Evolutionary conservation across 2,888 invertebrate species (phyloP).

Genomic region (Campoletis raptor): DNA sequence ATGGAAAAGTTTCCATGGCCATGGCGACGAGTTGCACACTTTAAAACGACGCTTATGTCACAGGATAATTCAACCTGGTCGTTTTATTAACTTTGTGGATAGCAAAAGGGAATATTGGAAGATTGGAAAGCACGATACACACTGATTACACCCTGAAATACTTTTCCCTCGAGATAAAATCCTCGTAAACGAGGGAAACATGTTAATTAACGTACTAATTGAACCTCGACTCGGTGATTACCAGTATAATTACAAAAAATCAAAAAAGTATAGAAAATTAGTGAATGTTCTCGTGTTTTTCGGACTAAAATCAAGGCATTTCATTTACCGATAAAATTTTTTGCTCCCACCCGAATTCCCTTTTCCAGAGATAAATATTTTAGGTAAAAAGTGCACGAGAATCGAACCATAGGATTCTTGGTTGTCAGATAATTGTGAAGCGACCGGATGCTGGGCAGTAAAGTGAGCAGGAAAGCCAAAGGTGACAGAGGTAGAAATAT

Average conservation of each 20-base stretch:
- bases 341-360: not conserved
- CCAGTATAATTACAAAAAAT: not conserved
- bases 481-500: slow-evolving; percentile 47
- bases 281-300: not conserved
- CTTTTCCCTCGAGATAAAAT: not conserved
- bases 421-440: slow-evolving; percentile 59
- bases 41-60: not conserved
- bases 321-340: not conserved
- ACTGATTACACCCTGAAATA: not conserved
- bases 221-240: not conserved
- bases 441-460: slow-evolving; percentile 34
- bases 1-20: slow-evolving; percentile 23
- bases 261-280: not conserved
- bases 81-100: not conserved
- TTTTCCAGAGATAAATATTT: slow-evolving; percentile 24
- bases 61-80: not conserved
- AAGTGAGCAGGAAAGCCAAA: slow-evolving; percentile 8
- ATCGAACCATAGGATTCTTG: slow-evolving; percentile 31
- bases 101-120: not conserved
- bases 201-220: slow-evolving; percentile 5
- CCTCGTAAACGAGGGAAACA: not conserved
- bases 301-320: not conserved
- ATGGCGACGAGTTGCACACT: not conserved
- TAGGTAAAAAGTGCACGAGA: slow-evolving; percentile 1
- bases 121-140: slow-evolving; percentile 6